A percentile compares a stretch with the other conserved stretches of the same genome.
Conservation (phyloP, 1,140 invertebrate genomes). For the Magallana gigas region DNA sequence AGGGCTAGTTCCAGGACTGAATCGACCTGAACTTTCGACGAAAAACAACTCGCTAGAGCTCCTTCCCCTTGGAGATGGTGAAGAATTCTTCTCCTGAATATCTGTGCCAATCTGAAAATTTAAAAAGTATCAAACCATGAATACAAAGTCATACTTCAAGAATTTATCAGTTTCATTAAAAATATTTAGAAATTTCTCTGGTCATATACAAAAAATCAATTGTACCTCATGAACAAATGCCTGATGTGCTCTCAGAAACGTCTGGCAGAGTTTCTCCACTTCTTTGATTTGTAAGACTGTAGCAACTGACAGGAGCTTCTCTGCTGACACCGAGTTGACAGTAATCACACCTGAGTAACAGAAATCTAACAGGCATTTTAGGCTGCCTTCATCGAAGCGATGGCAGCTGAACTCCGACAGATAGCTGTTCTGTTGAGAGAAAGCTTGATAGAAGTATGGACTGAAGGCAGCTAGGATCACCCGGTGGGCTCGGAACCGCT, state of each 20-base stretch:
- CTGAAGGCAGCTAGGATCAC: conserved; percentile 54
- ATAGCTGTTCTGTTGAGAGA: conserved; percentile 14
- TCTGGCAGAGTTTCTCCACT: conserved; percentile 55
- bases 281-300: conserved; percentile 53
- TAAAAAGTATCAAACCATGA: not conserved
- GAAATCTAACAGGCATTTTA: conserved; percentile 53
- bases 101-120: conserved; percentile 29
- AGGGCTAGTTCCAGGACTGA: conserved; percentile 53
- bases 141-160: not conserved
- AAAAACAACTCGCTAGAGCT: conserved; percentile 32
- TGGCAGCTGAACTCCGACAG: conserved; percentile 39
- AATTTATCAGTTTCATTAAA: not conserved
- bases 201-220: not conserved
- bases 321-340: conserved; percentile 54
- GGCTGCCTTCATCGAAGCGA: conserved; percentile 44
- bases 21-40: conserved; percentile 54
- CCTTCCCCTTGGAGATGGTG: conserved; percentile 20
- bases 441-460: conserved; percentile 52
- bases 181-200: not conserved
- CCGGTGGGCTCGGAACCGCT: conserved; percentile 47
- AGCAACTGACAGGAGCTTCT: conserved; percentile 47
- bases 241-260: conserved; percentile 55
- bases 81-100: conserved; percentile 4
- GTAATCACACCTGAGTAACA: conserved; percentile 54
- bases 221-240: conserved; percentile 54